A percentile compares a stretch with the other conserved stretches of the same genome.
Conservation (phyloP, 2,113 vertebrate genomes). For the Malurus elegans region DNA sequence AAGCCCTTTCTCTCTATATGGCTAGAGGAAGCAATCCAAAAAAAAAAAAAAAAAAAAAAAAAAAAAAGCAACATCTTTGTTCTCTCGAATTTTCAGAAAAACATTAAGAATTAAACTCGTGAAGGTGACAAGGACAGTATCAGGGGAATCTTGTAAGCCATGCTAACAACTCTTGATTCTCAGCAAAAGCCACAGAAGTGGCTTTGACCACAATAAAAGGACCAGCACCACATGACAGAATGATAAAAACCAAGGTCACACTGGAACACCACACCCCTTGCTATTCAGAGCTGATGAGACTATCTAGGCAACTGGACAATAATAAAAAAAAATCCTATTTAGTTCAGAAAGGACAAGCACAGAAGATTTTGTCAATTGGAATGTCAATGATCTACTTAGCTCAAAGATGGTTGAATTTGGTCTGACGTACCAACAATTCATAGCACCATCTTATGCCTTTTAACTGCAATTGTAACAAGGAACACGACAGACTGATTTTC, state of each 20-base stretch:
- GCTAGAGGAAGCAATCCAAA: not conserved
- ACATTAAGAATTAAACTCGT: not conserved
- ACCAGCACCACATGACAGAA: not conserved
- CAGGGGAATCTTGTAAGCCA: not conserved
- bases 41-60: not conserved
- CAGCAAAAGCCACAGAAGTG: not conserved
- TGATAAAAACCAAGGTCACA: not conserved
- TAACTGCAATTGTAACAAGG: not conserved
- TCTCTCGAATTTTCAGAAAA: not conserved
- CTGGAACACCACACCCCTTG: not conserved
- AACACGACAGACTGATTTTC: not conserved
- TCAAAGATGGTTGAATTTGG: not conserved
- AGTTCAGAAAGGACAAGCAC: not conserved
- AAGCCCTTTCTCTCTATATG: not conserved
- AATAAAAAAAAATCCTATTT: not conserved
- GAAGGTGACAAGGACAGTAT: not conserved
- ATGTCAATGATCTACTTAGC: not conserved
- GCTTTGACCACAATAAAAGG: not conserved
- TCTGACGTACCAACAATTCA: not conserved
- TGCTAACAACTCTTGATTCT: not conserved
- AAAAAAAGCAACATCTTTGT: not conserved
- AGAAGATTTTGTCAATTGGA: not conserved
- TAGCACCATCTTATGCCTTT: not conserved
- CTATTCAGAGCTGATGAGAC: not conserved
- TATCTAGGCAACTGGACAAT: not conserved